Conservation (phyloP, 1,140 invertebrate genomes). For the Drosophila ambigua region DNA sequence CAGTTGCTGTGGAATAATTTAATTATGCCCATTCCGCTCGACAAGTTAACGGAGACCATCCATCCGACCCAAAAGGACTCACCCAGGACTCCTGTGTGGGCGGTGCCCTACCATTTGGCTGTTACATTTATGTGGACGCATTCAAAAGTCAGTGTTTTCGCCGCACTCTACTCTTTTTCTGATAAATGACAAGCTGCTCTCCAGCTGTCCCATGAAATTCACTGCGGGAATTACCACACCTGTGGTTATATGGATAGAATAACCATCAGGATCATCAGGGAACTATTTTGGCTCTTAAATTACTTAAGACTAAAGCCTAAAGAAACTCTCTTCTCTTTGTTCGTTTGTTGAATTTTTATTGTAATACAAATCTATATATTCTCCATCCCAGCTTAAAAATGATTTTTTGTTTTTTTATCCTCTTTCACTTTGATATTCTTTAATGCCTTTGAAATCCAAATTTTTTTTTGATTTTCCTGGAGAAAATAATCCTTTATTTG, state of each 20-base stretch:
- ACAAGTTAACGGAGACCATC: conserved; percentile 11
- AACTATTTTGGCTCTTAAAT: too few relatives aligned
- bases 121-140: background rate
- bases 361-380: too few relatives aligned
- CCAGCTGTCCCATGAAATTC: background rate
- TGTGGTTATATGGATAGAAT: background rate
- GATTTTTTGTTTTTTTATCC: too few relatives aligned
- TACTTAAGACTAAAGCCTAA: too few relatives aligned
- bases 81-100: conserved; percentile 11
- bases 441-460: too few relatives aligned
- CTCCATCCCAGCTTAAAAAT: too few relatives aligned
- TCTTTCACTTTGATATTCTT: too few relatives aligned
- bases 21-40: conserved; percentile 54
- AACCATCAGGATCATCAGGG: too few relatives aligned
- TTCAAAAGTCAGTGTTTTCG: conserved; percentile 14
- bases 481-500: too few relatives aligned
- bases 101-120: conserved; percentile 21
- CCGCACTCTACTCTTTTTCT: conserved; percentile 5
- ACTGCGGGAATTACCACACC: background rate
- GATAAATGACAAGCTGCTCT: conserved; percentile 36
- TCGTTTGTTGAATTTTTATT: too few relatives aligned
- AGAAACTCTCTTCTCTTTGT: too few relatives aligned
- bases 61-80: conserved; percentile 16
- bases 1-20: conserved; percentile 67
- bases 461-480: too few relatives aligned